A percentile compares a stretch with the other conserved stretches of the same genome.
These are phyloP conservation scores for Turritopsis dohrnii DNA, from an alignment of 30 jellyfish, hydroid and myxozoan genomes.

Conservation along the genomic window DNA sequence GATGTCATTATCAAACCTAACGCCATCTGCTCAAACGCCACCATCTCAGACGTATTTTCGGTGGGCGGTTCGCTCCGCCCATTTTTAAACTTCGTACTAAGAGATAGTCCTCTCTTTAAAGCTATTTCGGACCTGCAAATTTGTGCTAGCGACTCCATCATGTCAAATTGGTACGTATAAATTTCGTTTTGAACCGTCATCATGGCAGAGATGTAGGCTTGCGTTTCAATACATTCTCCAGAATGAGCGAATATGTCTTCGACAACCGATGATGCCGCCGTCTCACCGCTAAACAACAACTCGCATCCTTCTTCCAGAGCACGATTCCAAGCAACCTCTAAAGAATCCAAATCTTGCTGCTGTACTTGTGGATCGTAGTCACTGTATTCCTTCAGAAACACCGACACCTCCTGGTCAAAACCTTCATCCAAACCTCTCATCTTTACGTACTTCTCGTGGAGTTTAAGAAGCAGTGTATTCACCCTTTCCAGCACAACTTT, in stretches of 20 bases:
- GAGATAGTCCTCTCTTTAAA: conserved; percentile 2
- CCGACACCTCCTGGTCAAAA: background rate
- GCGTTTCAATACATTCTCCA: conserved; percentile 38
- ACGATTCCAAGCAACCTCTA: conserved; percentile 34
- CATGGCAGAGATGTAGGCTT: conserved; percentile 23
- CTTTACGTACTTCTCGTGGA: background rate
- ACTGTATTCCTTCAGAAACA: conserved; percentile 13
- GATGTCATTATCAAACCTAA: conserved; percentile 22
- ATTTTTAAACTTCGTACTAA: conserved; percentile 16
- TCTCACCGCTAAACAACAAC: conserved; percentile 30
- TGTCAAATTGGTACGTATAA: conserved; percentile 44
- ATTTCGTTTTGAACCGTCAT: conserved; percentile 31
- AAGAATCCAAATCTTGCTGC: conserved; percentile 29
- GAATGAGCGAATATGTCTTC: conserved; percentile 3
- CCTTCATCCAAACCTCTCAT: background rate
- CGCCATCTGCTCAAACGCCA: conserved; percentile 11
- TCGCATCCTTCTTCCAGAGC: conserved; percentile 48
- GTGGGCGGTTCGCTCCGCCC: background rate
- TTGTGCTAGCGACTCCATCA: conserved; percentile 58
- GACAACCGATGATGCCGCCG: conserved; percentile 34
- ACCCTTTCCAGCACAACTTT: conserved; percentile 17
- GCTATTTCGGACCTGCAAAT: conserved; percentile 25
- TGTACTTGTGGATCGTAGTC: conserved; percentile 48
- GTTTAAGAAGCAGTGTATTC: background rate
- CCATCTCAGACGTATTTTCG: conserved; percentile 23